Percentiles rank a stretch among this genome's conserved stretches.
Conservation (phyloP, 2,888 invertebrate genomes). For the Sturmia bella region DNA sequence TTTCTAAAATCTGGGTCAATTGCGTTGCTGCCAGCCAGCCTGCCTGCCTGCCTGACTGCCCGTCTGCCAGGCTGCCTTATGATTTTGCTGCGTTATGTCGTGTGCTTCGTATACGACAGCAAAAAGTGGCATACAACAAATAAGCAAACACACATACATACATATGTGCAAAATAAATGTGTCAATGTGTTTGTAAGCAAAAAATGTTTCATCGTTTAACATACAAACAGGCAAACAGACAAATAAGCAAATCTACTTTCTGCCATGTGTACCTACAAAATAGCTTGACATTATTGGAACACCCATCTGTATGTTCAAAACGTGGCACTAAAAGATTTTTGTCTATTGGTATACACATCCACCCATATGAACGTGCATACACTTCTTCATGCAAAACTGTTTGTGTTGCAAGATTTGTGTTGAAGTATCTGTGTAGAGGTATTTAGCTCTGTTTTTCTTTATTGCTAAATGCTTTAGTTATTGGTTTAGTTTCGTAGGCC, state of each 20-base stretch:
- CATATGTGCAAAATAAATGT: slow-evolving; percentile 28
- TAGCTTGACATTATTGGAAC: slow-evolving; percentile 69
- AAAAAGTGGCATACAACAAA: slow-evolving; percentile 45
- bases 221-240: slow-evolving; percentile 16
- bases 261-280: slow-evolving; percentile 49
- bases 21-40: slow-evolving; percentile 52
- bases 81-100: slow-evolving; percentile 42
- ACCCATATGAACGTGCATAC: too few species aligned
- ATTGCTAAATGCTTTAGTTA: slow-evolving; percentile 5
- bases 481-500: slow-evolving; percentile 33
- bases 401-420: slow-evolving; percentile 34
- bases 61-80: slow-evolving; percentile 15
- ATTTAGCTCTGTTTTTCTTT: slow-evolving; percentile 34
- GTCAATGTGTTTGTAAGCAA: not conserved
- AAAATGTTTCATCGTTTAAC: slow-evolving; percentile 28
- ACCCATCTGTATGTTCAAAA: slow-evolving; percentile 23
- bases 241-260: slow-evolving; percentile 13
- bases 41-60: too few species aligned
- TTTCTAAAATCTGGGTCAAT: slow-evolving; percentile 61
- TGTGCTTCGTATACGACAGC: slow-evolving; percentile 15
- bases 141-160: slow-evolving; percentile 10
- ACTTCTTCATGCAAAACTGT: too few species aligned
- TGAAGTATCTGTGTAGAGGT: slow-evolving; percentile 7
- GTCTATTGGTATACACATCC: slow-evolving; percentile 22
- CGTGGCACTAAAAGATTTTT: slow-evolving; percentile 48